A percentile compares a stretch with the other conserved stretches of the same genome.
These are phyloP conservation scores for Venturia canescens DNA, from an alignment of 1,140 invertebrate genomes.

Conservation along the genomic window DNA sequence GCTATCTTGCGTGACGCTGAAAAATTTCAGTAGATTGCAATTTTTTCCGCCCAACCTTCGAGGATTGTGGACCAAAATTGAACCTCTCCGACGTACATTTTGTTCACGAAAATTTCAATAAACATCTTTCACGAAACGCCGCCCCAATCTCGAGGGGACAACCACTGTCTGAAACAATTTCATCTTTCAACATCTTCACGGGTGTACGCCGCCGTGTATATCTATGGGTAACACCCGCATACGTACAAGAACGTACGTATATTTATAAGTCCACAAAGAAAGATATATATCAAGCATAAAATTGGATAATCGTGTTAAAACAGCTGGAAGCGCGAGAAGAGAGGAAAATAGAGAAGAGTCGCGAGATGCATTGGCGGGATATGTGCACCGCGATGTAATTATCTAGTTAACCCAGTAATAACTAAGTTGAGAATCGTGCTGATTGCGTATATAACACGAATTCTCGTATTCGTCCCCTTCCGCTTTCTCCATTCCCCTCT, in stretches of 20 bases:
- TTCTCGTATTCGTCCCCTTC: background rate
- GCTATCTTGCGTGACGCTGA: too few relatives aligned
- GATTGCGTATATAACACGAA: constrained; percentile 31
- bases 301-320: constrained; percentile 35
- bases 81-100: too few relatives aligned
- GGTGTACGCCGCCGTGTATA: background rate
- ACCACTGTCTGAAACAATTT: too few relatives aligned
- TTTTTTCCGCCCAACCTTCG: too few relatives aligned
- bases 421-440: constrained; percentile 46
- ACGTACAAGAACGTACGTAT: background rate
- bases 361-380: background rate
- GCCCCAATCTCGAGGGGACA: too few relatives aligned
- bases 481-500: background rate
- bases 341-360: constrained; percentile 12
- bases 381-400: constrained; percentile 34
- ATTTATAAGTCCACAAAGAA: too few relatives aligned
- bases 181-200: background rate
- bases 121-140: too few relatives aligned
- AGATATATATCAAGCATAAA: too few relatives aligned
- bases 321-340: background rate
- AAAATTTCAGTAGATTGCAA: too few relatives aligned
- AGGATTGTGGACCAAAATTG: too few relatives aligned
- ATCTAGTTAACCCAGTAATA: constrained; percentile 45
- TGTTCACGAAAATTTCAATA: too few relatives aligned
- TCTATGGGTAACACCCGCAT: too few relatives aligned